These are phyloP conservation scores for Agrenia bidenticulata DNA, from an alignment of 2,888 invertebrate genomes.

Conservation along the genomic window DNA sequence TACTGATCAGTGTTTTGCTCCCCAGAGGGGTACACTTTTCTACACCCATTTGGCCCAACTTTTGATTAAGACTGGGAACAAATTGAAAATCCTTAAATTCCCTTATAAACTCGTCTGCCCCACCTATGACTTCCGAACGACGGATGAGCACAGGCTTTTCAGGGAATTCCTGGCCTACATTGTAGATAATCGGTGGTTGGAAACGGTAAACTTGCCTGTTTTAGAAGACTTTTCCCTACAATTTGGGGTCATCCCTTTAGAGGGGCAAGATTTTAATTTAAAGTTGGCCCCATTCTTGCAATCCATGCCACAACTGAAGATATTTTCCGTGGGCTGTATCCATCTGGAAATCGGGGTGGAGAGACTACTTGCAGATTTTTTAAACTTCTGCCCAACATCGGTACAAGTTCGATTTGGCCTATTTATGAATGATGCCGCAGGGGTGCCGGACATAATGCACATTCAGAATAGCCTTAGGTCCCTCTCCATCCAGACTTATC, in stretches of 20 bases:
- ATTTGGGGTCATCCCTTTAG: conserved; percentile 47
- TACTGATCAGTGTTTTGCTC: conserved; percentile 50
- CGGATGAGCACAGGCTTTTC: conserved; percentile 49
- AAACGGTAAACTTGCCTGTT: conserved; percentile 21
- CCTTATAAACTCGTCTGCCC: conserved; percentile 48
- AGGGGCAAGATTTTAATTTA: conserved; percentile 35
- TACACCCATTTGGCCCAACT: conserved; percentile 40
- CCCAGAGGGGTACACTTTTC: conserved; percentile 39
- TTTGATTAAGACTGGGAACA: conserved; percentile 27
- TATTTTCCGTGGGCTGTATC: conserved; percentile 37
- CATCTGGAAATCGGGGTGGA: conserved; percentile 45
- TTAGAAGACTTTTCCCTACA: conserved; percentile 41
- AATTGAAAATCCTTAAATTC: conserved; percentile 39
- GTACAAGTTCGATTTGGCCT: conserved; percentile 35
- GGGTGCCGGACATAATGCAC: conserved; percentile 19
- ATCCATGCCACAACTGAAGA: conserved; percentile 23
- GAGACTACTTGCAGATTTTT: conserved; percentile 25
- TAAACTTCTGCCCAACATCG: conserved; percentile 15
- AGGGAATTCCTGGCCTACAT: conserved; percentile 45
- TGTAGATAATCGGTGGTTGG: conserved; percentile 40
- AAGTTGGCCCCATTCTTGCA: conserved; percentile 48
- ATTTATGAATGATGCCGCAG: conserved; percentile 45
- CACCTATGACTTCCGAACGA: conserved; percentile 43
- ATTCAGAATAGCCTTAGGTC: conserved; percentile 23
- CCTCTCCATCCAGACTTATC: conserved; percentile 42